These are phyloP conservation scores for Theretra japonica DNA, from an alignment of 2,888 invertebrate species.

Conservation along the genomic window DNA sequence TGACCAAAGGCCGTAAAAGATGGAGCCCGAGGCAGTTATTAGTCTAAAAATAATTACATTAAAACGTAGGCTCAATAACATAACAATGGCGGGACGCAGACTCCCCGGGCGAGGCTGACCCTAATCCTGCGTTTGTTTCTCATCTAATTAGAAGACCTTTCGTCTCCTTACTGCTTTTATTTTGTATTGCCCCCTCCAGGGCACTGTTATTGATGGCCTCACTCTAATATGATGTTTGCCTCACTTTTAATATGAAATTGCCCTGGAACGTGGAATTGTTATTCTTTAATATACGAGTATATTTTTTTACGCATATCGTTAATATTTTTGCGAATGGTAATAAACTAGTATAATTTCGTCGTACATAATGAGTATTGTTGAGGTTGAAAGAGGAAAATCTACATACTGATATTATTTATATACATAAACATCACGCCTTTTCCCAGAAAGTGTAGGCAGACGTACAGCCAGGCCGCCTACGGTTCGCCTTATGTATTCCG, in stretches of 20 bases:
- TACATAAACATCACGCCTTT: no score
- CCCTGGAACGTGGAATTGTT: neutral
- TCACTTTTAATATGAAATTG: neutral
- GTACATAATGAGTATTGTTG: no score
- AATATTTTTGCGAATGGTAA: no score
- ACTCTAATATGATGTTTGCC: constrained; percentile 31
- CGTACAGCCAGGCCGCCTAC: no score
- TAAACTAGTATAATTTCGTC: no score
- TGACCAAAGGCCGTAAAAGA: neutral
- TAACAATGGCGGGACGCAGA: constrained; percentile 48
- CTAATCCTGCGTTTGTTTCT: constrained; percentile 71
- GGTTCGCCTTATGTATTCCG: no score
- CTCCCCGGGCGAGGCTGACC: constrained; percentile 60
- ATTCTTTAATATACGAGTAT: no score
- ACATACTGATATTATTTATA: no score
- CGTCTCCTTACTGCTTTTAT: constrained; percentile 66
- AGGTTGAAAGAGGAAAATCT: no score
- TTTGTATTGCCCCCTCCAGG: constrained; percentile 49
- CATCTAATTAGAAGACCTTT: constrained; percentile 70
- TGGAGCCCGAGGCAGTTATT: constrained; percentile 10
- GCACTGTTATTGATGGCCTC: constrained; percentile 52
- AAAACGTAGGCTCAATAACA: constrained; percentile 58
- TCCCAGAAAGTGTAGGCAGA: no score
- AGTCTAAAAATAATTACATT: constrained; percentile 48
- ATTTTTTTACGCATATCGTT: no score